Base-by-base conservation (phyloP, 2,888 invertebrate genomes). In the Entomobrya multifasciata region DNA sequence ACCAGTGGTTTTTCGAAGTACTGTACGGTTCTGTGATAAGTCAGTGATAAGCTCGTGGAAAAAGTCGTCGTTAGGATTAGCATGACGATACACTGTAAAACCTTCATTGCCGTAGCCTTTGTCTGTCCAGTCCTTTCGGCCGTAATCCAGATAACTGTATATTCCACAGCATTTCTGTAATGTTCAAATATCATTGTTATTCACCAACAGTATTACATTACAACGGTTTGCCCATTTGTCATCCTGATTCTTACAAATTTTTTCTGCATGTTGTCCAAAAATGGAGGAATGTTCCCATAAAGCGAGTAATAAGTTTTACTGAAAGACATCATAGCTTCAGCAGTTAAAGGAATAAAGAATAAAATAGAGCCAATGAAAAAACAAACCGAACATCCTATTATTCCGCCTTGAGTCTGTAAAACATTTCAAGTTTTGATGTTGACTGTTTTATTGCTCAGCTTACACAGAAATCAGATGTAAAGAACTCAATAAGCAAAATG, bases 151-250 rank as follows among this genome's bases (percentile, higher is more conserved):
- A 17, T 79, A 85, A 25, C 60, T 60, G 41, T 85, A 72, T 55
- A 85, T 85, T 57, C 85, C 85, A 49, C 85, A 85, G 49, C 85
- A 85, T 70, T 67, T 70, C 85, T 85, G 10, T n/a, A 36, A 27
- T 49, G 4, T 49, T 3, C 13, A 13, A n/a, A n/a, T 49, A 15
- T 49, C 11, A 49, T 13, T 49, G 49, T 49, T 44, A 6, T 15
- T 17, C n/a, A 70, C 15, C 47, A 70, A 47, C 15, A 60, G 22
- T 60, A 67, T 72, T 49, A 49, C 8, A 77, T 27, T 1, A 52
- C 13, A 77, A 57, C n/a, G 49, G 17, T 57, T 30, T 15, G 30
- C n/a, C n/a, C n/a, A n/a, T n/a, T n/a, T n/a, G n/a, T n/a, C n/a
- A n/a, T n/a, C n/a, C 15, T 27, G 27, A 3, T 30, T 5, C 77